phyloP scores from a whole-genome alignment of 2,888 invertebrate genomes.

The Lacanobia oleracea region DNA sequence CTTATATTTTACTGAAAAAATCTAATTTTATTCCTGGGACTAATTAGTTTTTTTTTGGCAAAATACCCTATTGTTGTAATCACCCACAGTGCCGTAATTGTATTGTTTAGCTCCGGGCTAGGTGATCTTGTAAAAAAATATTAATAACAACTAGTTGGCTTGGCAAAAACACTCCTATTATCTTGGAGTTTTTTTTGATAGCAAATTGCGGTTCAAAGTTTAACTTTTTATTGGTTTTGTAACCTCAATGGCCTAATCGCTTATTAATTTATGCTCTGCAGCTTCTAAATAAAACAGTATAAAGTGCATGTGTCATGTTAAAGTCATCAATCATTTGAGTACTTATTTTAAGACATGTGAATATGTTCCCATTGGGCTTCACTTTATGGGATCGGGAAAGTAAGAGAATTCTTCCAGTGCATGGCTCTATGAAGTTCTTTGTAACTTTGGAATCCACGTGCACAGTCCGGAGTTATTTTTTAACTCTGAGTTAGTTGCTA shows the following conservation, averaged over 20 bases:
- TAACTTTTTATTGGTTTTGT: constrained; percentile 7
- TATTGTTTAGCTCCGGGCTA: constrained; percentile 4
- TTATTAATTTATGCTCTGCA: not conserved
- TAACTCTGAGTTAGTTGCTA: too few species aligned
- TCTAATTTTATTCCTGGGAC: too few species aligned
- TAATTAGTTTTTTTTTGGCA: too few species aligned
- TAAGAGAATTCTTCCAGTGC: not conserved
- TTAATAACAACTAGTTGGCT: constrained; percentile 14
- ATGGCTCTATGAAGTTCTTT: too few species aligned
- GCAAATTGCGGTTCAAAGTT: not conserved
- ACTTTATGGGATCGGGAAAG: not conserved
- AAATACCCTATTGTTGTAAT: constrained; percentile 39
- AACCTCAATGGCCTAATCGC: too few species aligned
- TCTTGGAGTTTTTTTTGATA: constrained; percentile 10
- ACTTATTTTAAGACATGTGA: not conserved
- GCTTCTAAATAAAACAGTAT: not conserved
- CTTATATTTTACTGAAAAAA: too few species aligned
- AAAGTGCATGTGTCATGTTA: not conserved
- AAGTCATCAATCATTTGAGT: not conserved
- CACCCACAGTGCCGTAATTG: constrained; percentile 11
- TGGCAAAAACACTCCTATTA: constrained; percentile 20
- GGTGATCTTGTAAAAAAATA: constrained; percentile 13
- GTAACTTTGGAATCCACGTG: not conserved
- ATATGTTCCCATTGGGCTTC: not conserved
- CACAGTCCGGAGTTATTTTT: too few species aligned